Evolutionary conservation across 2,113 vertebrate species (phyloP).

Genomic region (Passerina amoena): DNA sequence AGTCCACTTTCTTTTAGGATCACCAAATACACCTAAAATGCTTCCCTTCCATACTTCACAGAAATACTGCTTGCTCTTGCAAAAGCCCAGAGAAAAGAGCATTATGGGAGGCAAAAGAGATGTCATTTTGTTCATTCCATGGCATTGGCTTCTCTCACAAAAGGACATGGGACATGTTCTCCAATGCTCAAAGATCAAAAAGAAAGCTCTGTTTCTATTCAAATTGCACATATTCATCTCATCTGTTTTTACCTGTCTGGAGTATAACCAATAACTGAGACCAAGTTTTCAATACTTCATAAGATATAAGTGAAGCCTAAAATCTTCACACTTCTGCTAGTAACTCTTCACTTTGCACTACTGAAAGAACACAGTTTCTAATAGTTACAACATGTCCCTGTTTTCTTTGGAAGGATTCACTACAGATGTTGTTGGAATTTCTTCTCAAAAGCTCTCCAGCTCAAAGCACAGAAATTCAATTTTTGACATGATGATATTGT

Average conservation of each 20-base stretch:
- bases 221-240: background rate
- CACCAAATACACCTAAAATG: background rate
- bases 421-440: background rate
- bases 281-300: rapidly evolving
- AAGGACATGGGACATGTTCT: background rate
- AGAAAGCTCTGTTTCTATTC: background rate
- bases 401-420: background rate
- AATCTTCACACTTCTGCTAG: background rate
- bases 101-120: background rate
- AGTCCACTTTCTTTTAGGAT: background rate
- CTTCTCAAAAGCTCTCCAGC: background rate
- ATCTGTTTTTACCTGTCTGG: background rate
- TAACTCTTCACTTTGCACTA: background rate
- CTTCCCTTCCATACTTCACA: background rate
- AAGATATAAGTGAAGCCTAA: background rate
- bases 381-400: background rate
- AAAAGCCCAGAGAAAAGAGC: background rate
- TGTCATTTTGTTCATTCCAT: background rate
- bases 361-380: background rate
- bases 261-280: background rate
- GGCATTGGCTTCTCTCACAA: background rate
- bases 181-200: background rate
- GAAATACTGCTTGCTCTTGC: background rate
- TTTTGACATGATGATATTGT: background rate
- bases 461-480: background rate